Evolutionary conservation across 2,113 vertebrate genomes (phyloP).

Genomic region (Bufo gargarizans): DNA sequence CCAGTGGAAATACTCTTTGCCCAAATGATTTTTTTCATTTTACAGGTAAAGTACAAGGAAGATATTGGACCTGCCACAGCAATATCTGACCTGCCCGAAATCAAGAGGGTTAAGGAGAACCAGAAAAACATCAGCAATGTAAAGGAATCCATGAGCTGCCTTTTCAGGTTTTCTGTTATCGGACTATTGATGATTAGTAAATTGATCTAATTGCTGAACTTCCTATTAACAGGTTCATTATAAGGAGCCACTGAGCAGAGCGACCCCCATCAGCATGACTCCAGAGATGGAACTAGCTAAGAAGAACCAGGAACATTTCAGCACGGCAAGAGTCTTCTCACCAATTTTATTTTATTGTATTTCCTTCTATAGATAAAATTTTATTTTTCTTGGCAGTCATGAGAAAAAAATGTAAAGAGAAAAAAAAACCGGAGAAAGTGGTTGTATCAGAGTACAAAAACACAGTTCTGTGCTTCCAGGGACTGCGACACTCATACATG

Average conservation of each 20-base stretch:
- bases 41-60: conserved; percentile 75
- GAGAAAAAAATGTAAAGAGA: not conserved
- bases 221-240: conserved; percentile 72
- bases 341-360: not conserved
- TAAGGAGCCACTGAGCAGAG: conserved; percentile 67
- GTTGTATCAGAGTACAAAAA: not conserved
- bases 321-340: conserved; percentile 68
- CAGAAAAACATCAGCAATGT: conserved; percentile 75
- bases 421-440: not conserved
- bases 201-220: not conserved
- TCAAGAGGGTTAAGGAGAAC: conserved; percentile 73
- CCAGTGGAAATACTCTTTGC: not conserved
- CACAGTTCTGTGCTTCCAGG: not conserved
- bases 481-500: not conserved
- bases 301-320: conserved; percentile 81
- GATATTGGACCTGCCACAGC: conserved; percentile 65
- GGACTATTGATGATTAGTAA: not conserved
- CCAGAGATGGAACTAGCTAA: conserved; percentile 76
- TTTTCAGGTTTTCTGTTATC: not conserved
- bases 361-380: not conserved
- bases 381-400: not conserved
- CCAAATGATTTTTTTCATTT: not conserved
- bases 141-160: conserved; percentile 44
- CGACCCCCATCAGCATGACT: conserved; percentile 71
- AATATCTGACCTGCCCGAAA: conserved; percentile 71